These are phyloP conservation scores for Vulpes vulpes DNA, from an alignment of 2,113 vertebrate genomes.

Conservation along the genomic window DNA sequence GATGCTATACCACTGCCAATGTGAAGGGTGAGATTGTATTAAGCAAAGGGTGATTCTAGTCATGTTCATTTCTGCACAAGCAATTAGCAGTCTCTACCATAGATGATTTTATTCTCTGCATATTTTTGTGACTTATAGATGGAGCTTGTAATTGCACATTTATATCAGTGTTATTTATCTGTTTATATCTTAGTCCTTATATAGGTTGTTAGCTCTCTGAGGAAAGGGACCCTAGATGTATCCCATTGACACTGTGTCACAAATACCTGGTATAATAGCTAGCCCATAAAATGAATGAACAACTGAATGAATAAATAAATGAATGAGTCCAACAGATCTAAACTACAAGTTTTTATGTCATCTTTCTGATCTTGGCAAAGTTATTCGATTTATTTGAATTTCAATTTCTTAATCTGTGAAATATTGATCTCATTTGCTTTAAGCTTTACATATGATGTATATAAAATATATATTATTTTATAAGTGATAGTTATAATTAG, in stretches of 20 bases:
- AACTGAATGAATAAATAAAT: background rate
- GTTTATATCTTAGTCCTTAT: background rate
- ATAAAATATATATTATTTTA: background rate
- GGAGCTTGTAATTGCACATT: background rate
- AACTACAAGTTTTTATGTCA: background rate
- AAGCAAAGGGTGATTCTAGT: background rate
- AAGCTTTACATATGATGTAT: background rate
- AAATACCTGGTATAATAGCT: background rate
- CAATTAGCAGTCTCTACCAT: background rate
- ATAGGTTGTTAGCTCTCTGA: background rate
- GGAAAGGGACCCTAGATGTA: background rate
- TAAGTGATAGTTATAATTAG: background rate
- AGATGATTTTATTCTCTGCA: background rate
- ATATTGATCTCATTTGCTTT: background rate
- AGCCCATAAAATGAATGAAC: background rate
- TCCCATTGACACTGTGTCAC: background rate
- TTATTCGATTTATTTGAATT: conserved; percentile 15
- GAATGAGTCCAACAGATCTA: background rate
- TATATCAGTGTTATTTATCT: background rate
- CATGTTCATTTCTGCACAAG: background rate
- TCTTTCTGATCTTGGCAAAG: background rate
- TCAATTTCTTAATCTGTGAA: background rate
- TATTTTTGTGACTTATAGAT: background rate
- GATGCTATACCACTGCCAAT: background rate
- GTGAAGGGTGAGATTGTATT: background rate